Evolutionary conservation across 2,113 vertebrate species (phyloP).

Genomic region (Pteronura brasiliensis): DNA sequence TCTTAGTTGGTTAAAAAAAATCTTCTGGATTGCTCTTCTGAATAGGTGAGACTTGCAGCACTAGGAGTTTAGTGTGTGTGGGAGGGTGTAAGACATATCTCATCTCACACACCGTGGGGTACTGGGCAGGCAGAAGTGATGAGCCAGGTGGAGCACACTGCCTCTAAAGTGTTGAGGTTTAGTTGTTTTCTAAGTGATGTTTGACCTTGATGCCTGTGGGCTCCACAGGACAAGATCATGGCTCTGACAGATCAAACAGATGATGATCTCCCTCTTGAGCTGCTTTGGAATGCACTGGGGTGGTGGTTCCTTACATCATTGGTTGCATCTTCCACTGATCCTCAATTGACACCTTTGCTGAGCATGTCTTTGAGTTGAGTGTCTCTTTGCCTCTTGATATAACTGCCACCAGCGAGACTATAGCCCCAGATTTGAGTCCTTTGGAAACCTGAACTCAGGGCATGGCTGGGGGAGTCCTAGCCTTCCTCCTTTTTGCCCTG

Average conservation of each 20-base stretch:
- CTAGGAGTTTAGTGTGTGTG: background rate
- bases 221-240: background rate
- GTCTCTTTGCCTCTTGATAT: background rate
- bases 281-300: background rate
- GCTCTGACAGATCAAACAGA: background rate
- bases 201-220: background rate
- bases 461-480: background rate
- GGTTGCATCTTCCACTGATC: background rate
- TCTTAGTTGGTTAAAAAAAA: background rate
- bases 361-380: background rate
- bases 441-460: background rate
- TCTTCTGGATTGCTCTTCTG: background rate
- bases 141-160: background rate
- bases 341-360: background rate
- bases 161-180: background rate
- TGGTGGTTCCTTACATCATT: background rate
- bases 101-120: background rate
- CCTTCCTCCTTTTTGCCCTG: background rate
- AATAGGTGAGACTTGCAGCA: background rate
- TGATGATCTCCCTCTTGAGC: background rate
- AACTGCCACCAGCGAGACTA: background rate
- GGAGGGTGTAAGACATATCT: background rate
- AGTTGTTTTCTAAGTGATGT: background rate
- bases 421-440: background rate
- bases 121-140: background rate